Conservation (phyloP, 2,113 vertebrate species). For the Martes martes region DNA sequence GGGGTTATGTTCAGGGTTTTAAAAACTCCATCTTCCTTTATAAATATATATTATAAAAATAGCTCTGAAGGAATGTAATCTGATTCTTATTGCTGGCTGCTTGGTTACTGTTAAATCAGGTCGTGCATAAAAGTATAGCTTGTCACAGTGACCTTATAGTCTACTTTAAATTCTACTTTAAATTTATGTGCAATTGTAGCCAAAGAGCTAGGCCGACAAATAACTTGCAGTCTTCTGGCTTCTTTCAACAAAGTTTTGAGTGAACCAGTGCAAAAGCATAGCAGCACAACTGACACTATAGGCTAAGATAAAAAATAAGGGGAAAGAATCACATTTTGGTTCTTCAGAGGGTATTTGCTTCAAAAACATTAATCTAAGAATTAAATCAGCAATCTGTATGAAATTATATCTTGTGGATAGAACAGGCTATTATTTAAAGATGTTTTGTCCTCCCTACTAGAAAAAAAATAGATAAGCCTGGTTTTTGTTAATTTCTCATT, state of each 20-base stretch:
- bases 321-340: neutral
- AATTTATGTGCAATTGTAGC: slow-evolving; percentile 36
- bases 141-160: slow-evolving; percentile 32
- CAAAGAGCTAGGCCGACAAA: neutral
- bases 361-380: slow-evolving; percentile 30
- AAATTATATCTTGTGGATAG: neutral
- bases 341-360: neutral
- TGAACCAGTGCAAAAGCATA: neutral
- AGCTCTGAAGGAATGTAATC: neutral
- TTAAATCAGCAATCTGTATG: slow-evolving; percentile 39
- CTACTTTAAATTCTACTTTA: slow-evolving; percentile 8
- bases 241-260: slow-evolving; percentile 15
- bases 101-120: slow-evolving; percentile 8
- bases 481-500: slow-evolving; percentile 13
- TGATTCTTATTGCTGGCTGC: neutral
- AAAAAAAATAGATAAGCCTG: neutral
- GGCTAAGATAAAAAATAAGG: neutral
- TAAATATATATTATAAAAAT: slow-evolving; percentile 43
- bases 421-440: neutral
- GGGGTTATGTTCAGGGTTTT: neutral
- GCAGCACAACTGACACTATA: neutral
- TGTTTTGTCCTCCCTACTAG: neutral
- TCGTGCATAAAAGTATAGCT: neutral
- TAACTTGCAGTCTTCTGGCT: slow-evolving; percentile 10
- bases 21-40: neutral